Conservation (phyloP, 2,113 vertebrate species). For the Laticauda laticaudata region DNA sequence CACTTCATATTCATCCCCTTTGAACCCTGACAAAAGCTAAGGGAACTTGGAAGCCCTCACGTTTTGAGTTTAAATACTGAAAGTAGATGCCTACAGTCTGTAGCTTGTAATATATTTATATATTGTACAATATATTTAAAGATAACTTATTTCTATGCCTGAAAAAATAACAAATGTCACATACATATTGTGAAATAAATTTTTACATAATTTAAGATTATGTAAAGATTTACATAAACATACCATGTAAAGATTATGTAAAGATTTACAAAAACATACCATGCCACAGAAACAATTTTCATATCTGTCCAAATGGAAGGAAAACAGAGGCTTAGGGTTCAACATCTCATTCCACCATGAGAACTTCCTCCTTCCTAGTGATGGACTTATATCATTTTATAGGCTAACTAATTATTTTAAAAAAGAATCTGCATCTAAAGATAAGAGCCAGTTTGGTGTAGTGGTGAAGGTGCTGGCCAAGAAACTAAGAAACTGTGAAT, state of each 20-base stretch:
- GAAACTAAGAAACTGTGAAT: not conserved
- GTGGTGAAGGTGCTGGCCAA: not conserved
- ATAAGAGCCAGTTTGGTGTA: not conserved
- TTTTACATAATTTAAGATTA: too few species aligned
- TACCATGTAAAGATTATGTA: too few species aligned
- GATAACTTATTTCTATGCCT: not conserved
- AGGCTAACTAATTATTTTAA: not conserved
- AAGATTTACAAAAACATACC: not conserved
- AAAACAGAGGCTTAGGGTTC: not conserved
- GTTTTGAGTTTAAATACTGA: not conserved
- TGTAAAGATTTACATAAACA: not conserved
- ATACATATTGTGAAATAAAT: not conserved
- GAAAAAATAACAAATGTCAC: not conserved
- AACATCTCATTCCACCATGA: not conserved
- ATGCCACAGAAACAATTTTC: not conserved
- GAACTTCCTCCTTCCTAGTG: not conserved
- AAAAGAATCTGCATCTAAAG: not conserved
- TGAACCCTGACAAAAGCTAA: not conserved
- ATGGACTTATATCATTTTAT: not conserved
- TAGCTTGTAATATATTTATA: not conserved
- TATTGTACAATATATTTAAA: not conserved
- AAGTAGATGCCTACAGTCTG: not conserved
- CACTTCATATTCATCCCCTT: not conserved
- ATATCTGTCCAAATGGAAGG: not conserved
- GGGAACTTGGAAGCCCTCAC: not conserved